A percentile compares a stretch with the other conserved stretches of the same genome.
phyloP scores from a whole-genome alignment of 2,113 vertebrate species.

The Sander vitreus region DNA sequence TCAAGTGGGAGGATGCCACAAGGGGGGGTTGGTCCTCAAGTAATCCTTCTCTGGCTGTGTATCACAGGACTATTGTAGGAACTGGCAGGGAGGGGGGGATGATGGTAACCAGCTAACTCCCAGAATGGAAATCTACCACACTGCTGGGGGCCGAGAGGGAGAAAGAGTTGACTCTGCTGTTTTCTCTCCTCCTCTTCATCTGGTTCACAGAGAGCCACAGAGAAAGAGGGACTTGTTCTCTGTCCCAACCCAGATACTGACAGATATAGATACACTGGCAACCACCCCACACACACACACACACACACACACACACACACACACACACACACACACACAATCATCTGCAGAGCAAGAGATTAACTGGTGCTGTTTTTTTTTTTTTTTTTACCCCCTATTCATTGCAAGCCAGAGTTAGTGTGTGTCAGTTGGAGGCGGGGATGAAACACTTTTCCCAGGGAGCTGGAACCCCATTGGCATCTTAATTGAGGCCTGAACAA shows the following conservation, averaged over 20 bases:
- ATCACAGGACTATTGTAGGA: not conserved
- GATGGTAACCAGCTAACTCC: not conserved
- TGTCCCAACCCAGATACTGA: constrained; percentile 16
- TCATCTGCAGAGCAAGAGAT: constrained; percentile 11
- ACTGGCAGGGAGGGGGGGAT: not conserved
- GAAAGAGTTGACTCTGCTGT: constrained; percentile 43
- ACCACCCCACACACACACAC: not conserved
- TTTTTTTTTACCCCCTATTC: constrained; percentile 6
- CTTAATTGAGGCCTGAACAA: constrained; percentile 32
- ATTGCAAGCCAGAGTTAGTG: constrained; percentile 13
- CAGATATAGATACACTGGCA: constrained; percentile 7
- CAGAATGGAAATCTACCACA: constrained; percentile 26
- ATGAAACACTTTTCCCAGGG: constrained; percentile 31
- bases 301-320: not conserved
- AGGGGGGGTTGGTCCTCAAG: constrained; percentile 24
- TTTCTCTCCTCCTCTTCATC: constrained; percentile 37
- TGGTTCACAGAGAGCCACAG: not conserved
- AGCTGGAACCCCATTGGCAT: constrained; percentile 16
- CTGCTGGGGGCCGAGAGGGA: constrained; percentile 6
- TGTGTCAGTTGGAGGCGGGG: constrained; percentile 19
- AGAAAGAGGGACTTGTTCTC: constrained; percentile 58
- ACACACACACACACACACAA: not conserved
- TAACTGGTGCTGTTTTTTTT: constrained; percentile 21
- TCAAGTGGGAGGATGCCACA: constrained; percentile 18
- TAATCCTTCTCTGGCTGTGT: not conserved